phyloP scores from a whole-genome alignment of 1,140 invertebrate species.

The Eupeodes corollae region DNA sequence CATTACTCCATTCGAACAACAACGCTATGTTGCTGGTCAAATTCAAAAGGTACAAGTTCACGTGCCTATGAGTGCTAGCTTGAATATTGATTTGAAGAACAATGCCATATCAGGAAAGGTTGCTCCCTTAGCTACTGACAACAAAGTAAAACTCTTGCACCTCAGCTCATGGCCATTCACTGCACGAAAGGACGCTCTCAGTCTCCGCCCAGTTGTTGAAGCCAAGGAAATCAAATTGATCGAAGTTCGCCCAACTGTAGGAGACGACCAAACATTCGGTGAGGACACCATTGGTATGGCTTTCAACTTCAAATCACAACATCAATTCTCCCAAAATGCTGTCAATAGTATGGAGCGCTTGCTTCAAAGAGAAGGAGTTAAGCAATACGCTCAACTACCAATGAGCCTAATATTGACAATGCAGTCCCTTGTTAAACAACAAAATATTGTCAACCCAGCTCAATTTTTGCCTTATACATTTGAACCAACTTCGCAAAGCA shows the following conservation, averaged over 20 bases:
- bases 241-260: slow-evolving; percentile 22
- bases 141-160: slow-evolving; percentile 42
- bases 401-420: not conserved
- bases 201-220: slow-evolving; percentile 31
- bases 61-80: slow-evolving; percentile 39
- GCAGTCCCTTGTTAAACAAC: not conserved
- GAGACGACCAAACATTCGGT: slow-evolving; percentile 29
- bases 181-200: slow-evolving; percentile 42
- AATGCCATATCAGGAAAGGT: slow-evolving; percentile 37
- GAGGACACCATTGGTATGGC: slow-evolving; percentile 34
- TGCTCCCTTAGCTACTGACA: slow-evolving; percentile 32
- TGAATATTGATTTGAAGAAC: slow-evolving; percentile 39
- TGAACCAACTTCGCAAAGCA: not conserved
- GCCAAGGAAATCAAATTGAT: slow-evolving; percentile 33
- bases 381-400: not conserved
- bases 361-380: not conserved
- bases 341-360: not conserved
- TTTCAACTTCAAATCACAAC: slow-evolving; percentile 40
- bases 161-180: slow-evolving; percentile 49
- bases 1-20: slow-evolving; percentile 47
- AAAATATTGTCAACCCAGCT: not conserved
- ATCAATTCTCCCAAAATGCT: slow-evolving; percentile 22
- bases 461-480: not conserved
- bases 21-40: slow-evolving; percentile 45
- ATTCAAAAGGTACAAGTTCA: slow-evolving; percentile 46